Evolutionary conservation across 2,888 invertebrate genomes (phyloP).

Genomic region (Dromius quadrimaculatus): DNA sequence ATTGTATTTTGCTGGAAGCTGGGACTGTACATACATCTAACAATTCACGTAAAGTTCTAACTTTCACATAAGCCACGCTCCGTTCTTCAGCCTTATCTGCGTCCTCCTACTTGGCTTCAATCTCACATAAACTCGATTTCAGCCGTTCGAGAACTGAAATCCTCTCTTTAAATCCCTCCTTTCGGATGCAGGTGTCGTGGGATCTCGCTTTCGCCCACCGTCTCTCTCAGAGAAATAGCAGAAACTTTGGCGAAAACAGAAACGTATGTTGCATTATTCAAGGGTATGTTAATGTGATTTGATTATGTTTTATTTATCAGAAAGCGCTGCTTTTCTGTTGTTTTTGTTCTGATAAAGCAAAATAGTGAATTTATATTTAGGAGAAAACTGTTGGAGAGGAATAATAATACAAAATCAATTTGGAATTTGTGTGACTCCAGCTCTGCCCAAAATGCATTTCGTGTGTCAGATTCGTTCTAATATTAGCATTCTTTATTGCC

Average conservation of each 20-base stretch:
- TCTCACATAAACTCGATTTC: slow-evolving; percentile 41
- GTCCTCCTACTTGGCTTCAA: background rate
- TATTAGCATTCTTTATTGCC: slow-evolving; percentile 38
- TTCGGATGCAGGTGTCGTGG: slow-evolving; percentile 62
- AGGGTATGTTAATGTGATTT: slow-evolving; percentile 48
- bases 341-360: slow-evolving; percentile 3
- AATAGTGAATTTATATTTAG: too few relatives aligned
- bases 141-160: slow-evolving; percentile 47
- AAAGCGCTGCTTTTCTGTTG: slow-evolving; percentile 11
- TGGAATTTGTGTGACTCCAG: too few relatives aligned
- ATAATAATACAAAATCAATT: too few relatives aligned
- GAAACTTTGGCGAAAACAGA: background rate
- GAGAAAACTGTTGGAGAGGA: too few relatives aligned
- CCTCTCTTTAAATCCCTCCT: slow-evolving; percentile 62
- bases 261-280: slow-evolving; percentile 52
- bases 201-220: background rate
- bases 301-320: slow-evolving; percentile 53
- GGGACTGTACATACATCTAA: too few relatives aligned
- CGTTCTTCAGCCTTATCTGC: slow-evolving; percentile 12
- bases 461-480: slow-evolving; percentile 35
- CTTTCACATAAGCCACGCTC: background rate
- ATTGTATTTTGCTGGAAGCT: too few relatives aligned
- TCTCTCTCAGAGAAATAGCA: background rate
- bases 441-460: too few relatives aligned
- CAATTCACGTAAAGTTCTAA: background rate